Conservation (phyloP, 2,113 vertebrate species). For the Semicossyphus pulcher region DNA sequence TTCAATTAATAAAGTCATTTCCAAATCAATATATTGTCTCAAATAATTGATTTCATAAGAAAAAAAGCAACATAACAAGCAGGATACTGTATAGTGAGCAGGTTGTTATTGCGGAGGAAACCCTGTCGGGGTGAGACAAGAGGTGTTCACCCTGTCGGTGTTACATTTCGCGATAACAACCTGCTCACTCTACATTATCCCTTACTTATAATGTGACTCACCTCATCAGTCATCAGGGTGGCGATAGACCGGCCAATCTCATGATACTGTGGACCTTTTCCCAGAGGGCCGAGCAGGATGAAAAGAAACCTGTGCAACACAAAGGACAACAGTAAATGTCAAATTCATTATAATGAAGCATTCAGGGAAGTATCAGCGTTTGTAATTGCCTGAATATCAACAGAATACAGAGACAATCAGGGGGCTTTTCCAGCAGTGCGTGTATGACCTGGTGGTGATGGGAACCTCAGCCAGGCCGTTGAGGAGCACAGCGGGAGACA, state of each 20-base stretch:
- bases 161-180: no score
- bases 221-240: constrained; percentile 99
- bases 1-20: no score
- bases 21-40: no score
- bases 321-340: constrained; percentile 26
- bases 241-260: constrained; percentile 98
- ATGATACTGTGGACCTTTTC: constrained; percentile 97
- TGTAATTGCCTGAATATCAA: no score
- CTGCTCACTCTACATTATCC: no score
- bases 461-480: constrained; percentile 96
- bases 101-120: no score
- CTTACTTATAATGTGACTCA: no score
- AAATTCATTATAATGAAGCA: constrained; percentile 14
- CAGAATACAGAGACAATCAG: not conserved
- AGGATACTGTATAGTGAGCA: no score
- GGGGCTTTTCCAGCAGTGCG: not conserved
- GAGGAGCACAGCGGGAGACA: constrained; percentile 93
- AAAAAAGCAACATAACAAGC: no score
- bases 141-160: no score
- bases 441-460: constrained; percentile 92
- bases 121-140: no score
- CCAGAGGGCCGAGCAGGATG: constrained; percentile 95
- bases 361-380: not conserved
- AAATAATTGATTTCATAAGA: no score
- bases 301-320: constrained; percentile 91